A percentile compares a stretch with the other conserved stretches of the same genome.
These are phyloP conservation scores for Strix uralensis DNA, from an alignment of 2,113 vertebrate species.

Conservation along the genomic window DNA sequence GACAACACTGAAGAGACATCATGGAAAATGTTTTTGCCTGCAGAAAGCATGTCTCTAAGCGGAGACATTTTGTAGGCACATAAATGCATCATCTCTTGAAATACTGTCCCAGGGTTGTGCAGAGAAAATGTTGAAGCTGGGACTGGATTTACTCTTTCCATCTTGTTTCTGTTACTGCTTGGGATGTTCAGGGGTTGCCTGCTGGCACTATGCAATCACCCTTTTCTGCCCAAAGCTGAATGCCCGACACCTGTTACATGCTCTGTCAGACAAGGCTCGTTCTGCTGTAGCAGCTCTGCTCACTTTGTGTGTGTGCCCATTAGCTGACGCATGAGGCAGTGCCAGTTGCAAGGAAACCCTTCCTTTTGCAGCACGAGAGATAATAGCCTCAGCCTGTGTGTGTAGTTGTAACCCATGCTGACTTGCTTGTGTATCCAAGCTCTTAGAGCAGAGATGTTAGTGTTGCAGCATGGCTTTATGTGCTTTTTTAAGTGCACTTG, in stretches of 20 bases:
- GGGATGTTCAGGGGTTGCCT: background rate
- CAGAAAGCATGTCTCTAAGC: background rate
- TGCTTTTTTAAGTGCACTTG: background rate
- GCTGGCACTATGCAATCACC: background rate
- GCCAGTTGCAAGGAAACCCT: background rate
- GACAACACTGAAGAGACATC: background rate
- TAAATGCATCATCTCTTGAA: background rate
- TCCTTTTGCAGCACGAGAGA: background rate
- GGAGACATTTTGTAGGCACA: background rate
- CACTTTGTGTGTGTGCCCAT: background rate
- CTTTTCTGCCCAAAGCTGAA: background rate
- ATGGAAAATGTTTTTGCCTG: background rate
- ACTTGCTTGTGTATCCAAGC: background rate
- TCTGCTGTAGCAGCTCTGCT: background rate
- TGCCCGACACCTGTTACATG: background rate
- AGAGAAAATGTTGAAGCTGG: background rate
- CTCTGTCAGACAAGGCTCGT: background rate
- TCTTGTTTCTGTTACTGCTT: background rate
- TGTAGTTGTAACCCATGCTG: background rate
- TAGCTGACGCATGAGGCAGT: background rate
- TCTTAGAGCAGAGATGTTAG: background rate
- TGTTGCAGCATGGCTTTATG: background rate
- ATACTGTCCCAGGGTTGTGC: background rate
- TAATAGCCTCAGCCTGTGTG: background rate
- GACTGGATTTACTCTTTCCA: background rate